These are phyloP conservation scores for Pristionchus pacificus DNA, from an alignment of 1,140 invertebrate genomes.

Conservation along the genomic window DNA sequence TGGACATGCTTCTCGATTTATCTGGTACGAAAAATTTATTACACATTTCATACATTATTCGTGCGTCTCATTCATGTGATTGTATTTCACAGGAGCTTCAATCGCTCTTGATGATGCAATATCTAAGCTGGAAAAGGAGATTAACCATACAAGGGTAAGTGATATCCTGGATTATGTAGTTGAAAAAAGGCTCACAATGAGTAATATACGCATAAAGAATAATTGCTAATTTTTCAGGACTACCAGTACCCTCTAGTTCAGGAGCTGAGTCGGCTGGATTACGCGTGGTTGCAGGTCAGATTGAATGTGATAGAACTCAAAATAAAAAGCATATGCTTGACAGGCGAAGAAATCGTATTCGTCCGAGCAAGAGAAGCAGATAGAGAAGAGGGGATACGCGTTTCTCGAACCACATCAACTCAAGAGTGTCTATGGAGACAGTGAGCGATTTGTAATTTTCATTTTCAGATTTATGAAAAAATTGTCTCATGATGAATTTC, in stretches of 20 bases:
- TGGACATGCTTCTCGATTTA: neutral
- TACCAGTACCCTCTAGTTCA: conserved; percentile 29
- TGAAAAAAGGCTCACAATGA: neutral
- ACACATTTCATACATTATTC: neutral
- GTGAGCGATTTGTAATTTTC: too few relatives aligned
- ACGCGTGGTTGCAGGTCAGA: conserved; percentile 16
- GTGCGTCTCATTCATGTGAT: neutral
- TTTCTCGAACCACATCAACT: neutral
- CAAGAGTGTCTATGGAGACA: neutral
- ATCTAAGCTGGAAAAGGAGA: neutral
- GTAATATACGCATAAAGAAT: neutral
- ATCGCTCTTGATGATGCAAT: neutral
- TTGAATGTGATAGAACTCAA: neutral
- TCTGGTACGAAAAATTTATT: neutral
- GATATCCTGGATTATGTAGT: neutral
- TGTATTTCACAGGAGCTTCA: neutral
- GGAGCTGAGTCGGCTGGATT: conserved; percentile 24
- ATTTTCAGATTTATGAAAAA: too few relatives aligned
- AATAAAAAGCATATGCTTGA: neutral
- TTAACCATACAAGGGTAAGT: neutral
- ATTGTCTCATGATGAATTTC: too few relatives aligned
- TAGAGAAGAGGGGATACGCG: neutral
- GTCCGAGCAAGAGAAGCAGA: neutral
- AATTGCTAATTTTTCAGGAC: neutral
- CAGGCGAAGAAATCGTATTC: neutral